phyloP scores from a whole-genome alignment of 2,113 vertebrate species.

The Rostratula benghalensis region DNA sequence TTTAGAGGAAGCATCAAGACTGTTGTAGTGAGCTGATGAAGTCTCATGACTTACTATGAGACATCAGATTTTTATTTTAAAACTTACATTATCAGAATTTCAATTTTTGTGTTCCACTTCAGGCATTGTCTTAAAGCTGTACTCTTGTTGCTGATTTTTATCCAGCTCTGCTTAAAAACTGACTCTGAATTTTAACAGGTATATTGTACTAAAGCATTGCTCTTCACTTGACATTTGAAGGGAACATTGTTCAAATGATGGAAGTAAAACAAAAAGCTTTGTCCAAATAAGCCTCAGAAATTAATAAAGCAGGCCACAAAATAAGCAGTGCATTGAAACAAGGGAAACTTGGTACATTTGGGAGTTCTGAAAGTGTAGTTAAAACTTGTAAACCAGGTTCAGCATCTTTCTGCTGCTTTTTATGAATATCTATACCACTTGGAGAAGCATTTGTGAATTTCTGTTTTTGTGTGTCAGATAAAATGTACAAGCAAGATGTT shows the following conservation, averaged over 20 bases:
- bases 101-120: neutral
- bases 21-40: neutral
- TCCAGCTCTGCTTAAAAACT: neutral
- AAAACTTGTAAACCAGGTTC: neutral
- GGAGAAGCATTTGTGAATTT: neutral
- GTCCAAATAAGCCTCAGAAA: neutral
- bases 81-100: neutral
- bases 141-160: neutral
- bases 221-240: neutral
- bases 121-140: neutral
- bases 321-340: neutral
- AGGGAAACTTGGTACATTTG: neutral
- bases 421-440: neutral
- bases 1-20: neutral
- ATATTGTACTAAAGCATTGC: neutral
- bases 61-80: constrained; percentile 37
- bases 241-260: neutral
- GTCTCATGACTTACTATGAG: constrained; percentile 50
- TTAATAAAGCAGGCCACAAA: neutral
- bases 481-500: neutral
- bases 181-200: neutral
- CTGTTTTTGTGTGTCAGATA: neutral
- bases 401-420: accelerated
- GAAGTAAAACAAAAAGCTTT: neutral
- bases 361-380: neutral